Evolutionary conservation across 2,113 vertebrate species (phyloP).

Genomic region (Gopherus evgoodei): DNA sequence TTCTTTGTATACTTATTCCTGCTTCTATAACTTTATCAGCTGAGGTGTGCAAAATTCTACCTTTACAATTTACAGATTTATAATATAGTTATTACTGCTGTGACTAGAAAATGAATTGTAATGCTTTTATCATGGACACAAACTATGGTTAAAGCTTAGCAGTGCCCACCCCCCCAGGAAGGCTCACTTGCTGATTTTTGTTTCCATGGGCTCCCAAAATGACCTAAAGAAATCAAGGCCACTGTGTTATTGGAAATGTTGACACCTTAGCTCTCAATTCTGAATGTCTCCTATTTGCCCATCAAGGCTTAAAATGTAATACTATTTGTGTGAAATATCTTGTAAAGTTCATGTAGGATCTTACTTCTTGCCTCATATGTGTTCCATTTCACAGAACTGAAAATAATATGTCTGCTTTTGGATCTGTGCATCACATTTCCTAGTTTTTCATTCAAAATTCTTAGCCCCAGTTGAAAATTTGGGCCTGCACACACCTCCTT

Average conservation of each 20-base stretch:
- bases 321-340: neutral
- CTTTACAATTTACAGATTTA: neutral
- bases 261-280: neutral
- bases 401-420: neutral
- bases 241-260: neutral
- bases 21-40: constrained; percentile 6
- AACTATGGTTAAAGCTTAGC: neutral
- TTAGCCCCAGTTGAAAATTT: neutral
- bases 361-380: neutral
- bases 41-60: constrained; percentile 21
- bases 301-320: neutral
- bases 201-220: neutral
- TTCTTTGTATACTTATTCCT: constrained; percentile 19
- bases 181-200: neutral
- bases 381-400: neutral
- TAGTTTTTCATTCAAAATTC: neutral
- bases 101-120: neutral
- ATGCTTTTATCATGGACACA: neutral
- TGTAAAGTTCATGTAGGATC: neutral
- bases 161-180: neutral
- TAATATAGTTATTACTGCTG: neutral
- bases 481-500: neutral
- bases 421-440: neutral
- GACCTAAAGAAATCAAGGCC: no score
- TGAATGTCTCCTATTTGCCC: neutral